Evolutionary conservation across 1,140 invertebrate genomes (phyloP).

Genomic region (Diabrotica undecimpunctata): DNA sequence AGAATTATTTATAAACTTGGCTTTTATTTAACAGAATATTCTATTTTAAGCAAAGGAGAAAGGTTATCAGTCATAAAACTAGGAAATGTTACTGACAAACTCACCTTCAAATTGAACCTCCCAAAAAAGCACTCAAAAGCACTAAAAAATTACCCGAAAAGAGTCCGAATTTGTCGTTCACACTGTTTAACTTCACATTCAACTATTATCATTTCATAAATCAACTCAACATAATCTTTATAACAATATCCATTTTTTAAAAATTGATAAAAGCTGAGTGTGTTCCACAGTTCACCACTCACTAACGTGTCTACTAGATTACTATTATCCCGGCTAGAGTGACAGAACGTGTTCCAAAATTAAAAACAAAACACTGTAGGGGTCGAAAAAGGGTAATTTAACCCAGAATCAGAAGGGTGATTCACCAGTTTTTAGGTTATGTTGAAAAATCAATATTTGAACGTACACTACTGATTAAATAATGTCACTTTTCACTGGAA

Average conservation of each 20-base stretch:
- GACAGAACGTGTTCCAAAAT: not conserved
- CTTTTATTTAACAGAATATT: too few relatives aligned
- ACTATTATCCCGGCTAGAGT: not conserved
- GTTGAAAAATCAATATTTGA: constrained; percentile 29
- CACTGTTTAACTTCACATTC: not conserved
- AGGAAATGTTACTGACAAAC: too few relatives aligned
- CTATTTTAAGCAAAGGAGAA: too few relatives aligned
- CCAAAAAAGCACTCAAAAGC: not conserved
- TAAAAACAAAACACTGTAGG: constrained; percentile 9
- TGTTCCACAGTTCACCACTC: not conserved
- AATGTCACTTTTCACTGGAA: not conserved
- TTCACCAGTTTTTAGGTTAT: constrained; percentile 28
- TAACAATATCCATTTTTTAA: too few relatives aligned
- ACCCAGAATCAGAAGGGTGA: constrained; percentile 18
- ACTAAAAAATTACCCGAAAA: not conserved
- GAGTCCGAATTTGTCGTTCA: not conserved
- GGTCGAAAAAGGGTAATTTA: not conserved
- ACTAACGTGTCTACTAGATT: not conserved
- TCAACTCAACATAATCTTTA: not conserved
- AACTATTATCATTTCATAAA: not conserved
- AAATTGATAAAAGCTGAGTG: too few relatives aligned
- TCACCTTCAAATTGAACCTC: too few relatives aligned
- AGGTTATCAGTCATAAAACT: too few relatives aligned
- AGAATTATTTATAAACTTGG: too few relatives aligned
- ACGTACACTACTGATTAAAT: constrained; percentile 12